A percentile compares a stretch with the other conserved stretches of the same genome.
Evolutionary conservation across 2,888 invertebrate genomes (phyloP).

Genomic region (Coenonympha arcania): DNA sequence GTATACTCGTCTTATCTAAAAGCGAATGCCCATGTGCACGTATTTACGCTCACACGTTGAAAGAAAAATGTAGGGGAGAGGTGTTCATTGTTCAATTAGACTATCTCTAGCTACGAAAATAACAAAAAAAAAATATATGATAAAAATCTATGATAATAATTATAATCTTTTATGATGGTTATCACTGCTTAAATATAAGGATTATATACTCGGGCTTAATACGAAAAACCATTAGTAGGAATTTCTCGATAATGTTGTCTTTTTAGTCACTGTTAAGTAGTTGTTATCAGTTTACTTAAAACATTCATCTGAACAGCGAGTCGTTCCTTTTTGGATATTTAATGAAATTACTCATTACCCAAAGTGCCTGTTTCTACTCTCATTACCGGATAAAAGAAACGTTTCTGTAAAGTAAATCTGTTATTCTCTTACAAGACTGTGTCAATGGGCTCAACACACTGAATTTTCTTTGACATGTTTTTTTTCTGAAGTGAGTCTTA

Average conservation of each 20-base stretch:
- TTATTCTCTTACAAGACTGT: conserved; percentile 22
- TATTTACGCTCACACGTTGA: too few relatives aligned
- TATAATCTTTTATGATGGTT: not conserved
- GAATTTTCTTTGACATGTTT: not conserved
- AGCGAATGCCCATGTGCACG: too few relatives aligned
- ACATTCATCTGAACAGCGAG: conserved; percentile 32
- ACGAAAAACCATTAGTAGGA: not conserved
- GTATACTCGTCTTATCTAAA: too few relatives aligned
- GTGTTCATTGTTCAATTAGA: too few relatives aligned
- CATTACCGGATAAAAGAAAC: conserved; percentile 42
- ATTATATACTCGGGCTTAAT: not conserved
- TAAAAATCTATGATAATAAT: too few relatives aligned
- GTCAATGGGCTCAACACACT: conserved; percentile 6
- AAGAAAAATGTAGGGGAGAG: too few relatives aligned
- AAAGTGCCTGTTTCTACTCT: conserved; percentile 54
- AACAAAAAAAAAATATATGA: too few relatives aligned
- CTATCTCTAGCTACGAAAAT: too few relatives aligned
- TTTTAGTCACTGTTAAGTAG: not conserved
- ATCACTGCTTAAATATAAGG: too few relatives aligned
- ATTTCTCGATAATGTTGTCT: not conserved
- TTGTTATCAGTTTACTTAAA: conserved; percentile 40
- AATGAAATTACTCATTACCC: conserved; percentile 67
- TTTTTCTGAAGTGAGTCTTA: not conserved
- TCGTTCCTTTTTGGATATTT: conserved; percentile 45
- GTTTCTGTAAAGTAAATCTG: conserved; percentile 27